Conservation (phyloP, 92 coral and sea anemone species). For the Montipora capitata region DNA sequence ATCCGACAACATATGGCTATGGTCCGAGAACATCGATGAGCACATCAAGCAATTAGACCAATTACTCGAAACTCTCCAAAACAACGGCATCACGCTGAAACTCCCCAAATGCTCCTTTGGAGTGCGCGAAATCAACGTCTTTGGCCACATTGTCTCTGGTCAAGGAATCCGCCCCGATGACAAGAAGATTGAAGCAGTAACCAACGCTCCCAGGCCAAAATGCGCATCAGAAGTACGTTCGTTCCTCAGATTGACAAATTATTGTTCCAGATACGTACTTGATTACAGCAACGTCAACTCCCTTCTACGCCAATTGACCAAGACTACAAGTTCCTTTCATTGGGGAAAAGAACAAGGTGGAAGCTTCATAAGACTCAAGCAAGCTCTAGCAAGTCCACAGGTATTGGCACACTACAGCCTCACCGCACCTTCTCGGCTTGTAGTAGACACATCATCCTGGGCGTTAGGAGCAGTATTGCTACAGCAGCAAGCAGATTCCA, state of each 20-base stretch:
- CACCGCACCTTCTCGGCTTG: constrained; percentile 25
- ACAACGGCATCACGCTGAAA: constrained; percentile 63
- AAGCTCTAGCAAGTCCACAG: constrained; percentile 33
- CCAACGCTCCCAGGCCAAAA: constrained; percentile 56
- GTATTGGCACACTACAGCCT: constrained; percentile 70
- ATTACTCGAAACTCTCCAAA: constrained; percentile 44
- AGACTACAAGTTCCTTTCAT: not conserved
- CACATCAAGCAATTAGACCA: constrained; percentile 56
- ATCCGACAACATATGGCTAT: constrained; percentile 73
- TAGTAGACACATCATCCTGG: constrained; percentile 73
- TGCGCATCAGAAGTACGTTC: constrained; percentile 66
- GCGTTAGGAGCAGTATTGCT: constrained; percentile 49
- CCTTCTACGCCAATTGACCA: constrained; percentile 24
- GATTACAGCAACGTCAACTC: constrained; percentile 63
- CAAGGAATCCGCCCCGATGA: constrained; percentile 66
- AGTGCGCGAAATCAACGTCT: constrained; percentile 60
- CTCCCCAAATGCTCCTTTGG: constrained; percentile 58
- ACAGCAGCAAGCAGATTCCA: constrained; percentile 54
- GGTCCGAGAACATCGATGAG: constrained; percentile 38
- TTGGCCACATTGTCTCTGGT: constrained; percentile 68
- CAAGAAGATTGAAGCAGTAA: constrained; percentile 56
- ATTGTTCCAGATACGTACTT: constrained; percentile 63
- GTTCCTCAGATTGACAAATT: constrained; percentile 68
- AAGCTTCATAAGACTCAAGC: not conserved
- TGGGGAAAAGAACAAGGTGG: not conserved